Evolutionary conservation across 2,888 invertebrate species (phyloP).

Genomic region (Hirudinaria manillensis): DNA sequence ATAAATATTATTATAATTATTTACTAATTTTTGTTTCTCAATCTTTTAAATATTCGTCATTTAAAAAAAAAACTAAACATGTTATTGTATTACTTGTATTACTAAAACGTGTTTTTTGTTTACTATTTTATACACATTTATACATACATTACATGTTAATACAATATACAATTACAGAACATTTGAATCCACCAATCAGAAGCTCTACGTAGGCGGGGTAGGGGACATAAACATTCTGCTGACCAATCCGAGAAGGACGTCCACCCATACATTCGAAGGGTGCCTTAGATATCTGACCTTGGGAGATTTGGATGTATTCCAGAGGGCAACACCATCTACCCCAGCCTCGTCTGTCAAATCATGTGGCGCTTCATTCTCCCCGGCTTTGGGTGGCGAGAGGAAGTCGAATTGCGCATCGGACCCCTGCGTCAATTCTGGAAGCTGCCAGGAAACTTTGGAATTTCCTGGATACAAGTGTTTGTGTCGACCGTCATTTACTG

Average conservation of each 20-base stretch:
- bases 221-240: constrained; percentile 30
- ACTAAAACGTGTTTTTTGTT: too few species aligned
- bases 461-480: constrained; percentile 71
- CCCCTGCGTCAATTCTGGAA: constrained; percentile 54
- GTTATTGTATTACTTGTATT: too few species aligned
- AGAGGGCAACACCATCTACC: constrained; percentile 64
- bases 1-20: too few species aligned
- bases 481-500: constrained; percentile 61
- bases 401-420: background rate
- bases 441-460: constrained; percentile 65
- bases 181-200: constrained; percentile 18
- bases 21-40: too few species aligned
- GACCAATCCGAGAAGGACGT: constrained; percentile 25
- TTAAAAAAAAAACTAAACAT: too few species aligned
- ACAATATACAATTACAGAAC: constrained; percentile 12
- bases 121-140: too few species aligned
- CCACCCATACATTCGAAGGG: constrained; percentile 83
- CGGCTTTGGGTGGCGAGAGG: background rate
- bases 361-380: constrained; percentile 56
- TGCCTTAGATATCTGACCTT: constrained; percentile 84
- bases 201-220: constrained; percentile 35
- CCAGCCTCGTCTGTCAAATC: constrained; percentile 72
- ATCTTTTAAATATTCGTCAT: too few species aligned
- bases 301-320: constrained; percentile 62
- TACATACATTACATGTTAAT: too few species aligned